These are phyloP conservation scores for Wasmannia auropunctata DNA, from an alignment of 1,140 invertebrate genomes.

Conservation along the genomic window DNA sequence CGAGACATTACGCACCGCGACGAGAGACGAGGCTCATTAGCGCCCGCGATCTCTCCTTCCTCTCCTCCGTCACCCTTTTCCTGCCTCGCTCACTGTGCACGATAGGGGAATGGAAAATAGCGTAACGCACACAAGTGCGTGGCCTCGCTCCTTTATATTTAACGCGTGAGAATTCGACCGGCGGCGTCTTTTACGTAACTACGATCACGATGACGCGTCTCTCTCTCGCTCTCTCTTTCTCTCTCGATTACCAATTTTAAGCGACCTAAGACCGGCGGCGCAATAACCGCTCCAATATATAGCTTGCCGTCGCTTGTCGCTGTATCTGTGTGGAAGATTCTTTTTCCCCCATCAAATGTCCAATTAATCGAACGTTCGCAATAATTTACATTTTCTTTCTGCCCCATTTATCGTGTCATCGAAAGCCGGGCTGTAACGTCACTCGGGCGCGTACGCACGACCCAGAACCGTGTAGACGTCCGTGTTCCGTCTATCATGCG, in stretches of 20 bases:
- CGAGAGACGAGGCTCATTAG: slow-evolving; percentile 79
- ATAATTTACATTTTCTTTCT: slow-evolving; percentile 39
- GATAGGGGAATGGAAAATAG: slow-evolving; percentile 2
- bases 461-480: slow-evolving; percentile 6
- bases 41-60: slow-evolving; percentile 63
- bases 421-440: background rate
- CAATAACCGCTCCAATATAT: background rate
- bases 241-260: background rate
- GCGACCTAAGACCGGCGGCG: background rate
- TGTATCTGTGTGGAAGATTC: background rate
- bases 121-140: background rate
- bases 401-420: slow-evolving; percentile 18
- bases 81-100: background rate
- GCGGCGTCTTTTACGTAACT: background rate
- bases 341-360: background rate
- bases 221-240: no score
- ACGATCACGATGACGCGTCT: no score
- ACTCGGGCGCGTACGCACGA: background rate
- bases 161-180: background rate
- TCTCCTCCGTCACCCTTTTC: background rate
- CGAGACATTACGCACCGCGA: slow-evolving; percentile 75
- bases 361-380: background rate
- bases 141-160: slow-evolving; percentile 10
- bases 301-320: background rate
- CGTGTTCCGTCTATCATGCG: background rate